These are phyloP conservation scores for Condylostylus longicornis DNA, from an alignment of 1,140 invertebrate species.

Conservation along the genomic window DNA sequence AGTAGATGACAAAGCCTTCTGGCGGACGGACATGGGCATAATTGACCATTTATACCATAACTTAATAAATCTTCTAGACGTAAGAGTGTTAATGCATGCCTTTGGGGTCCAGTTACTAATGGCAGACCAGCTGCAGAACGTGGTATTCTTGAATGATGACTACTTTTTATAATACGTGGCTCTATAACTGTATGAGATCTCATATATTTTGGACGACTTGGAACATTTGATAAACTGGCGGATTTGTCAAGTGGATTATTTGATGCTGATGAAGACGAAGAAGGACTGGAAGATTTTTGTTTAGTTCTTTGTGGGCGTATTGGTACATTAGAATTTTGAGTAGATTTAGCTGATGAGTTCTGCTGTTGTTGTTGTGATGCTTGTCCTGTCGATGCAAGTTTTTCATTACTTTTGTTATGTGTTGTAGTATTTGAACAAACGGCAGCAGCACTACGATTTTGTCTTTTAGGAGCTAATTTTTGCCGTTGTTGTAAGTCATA, in stretches of 20 bases:
- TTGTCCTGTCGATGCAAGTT: background rate
- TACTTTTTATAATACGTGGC: slow-evolving; percentile 28
- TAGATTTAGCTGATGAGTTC: background rate
- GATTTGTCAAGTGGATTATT: slow-evolving; percentile 3
- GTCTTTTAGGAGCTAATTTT: slow-evolving; percentile 22
- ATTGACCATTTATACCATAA: slow-evolving; percentile 50
- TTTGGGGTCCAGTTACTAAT: slow-evolving; percentile 60
- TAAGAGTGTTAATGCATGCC: slow-evolving; percentile 63
- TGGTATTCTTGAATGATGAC: slow-evolving; percentile 27
- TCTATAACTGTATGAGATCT: slow-evolving; percentile 39
- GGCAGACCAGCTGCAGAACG: slow-evolving; percentile 44
- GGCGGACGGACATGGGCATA: slow-evolving; percentile 37
- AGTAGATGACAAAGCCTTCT: slow-evolving; percentile 56
- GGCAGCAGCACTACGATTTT: slow-evolving; percentile 28
- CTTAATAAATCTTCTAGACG: slow-evolving; percentile 67
- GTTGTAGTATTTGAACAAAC: slow-evolving; percentile 18
- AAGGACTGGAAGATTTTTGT: slow-evolving; percentile 2
- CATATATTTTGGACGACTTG: slow-evolving; percentile 29
- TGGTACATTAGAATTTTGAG: slow-evolving; percentile 10
- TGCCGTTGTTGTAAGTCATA: slow-evolving; percentile 4
- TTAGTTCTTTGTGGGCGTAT: slow-evolving; percentile 18
- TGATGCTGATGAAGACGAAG: slow-evolving; percentile 7
- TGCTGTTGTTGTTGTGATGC: slow-evolving; percentile 1
- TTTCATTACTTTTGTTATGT: slow-evolving; percentile 4
- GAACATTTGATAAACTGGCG: slow-evolving; percentile 8